Conservation (phyloP, 2,113 vertebrate species). For the Mormyrus iriodes region DNA sequence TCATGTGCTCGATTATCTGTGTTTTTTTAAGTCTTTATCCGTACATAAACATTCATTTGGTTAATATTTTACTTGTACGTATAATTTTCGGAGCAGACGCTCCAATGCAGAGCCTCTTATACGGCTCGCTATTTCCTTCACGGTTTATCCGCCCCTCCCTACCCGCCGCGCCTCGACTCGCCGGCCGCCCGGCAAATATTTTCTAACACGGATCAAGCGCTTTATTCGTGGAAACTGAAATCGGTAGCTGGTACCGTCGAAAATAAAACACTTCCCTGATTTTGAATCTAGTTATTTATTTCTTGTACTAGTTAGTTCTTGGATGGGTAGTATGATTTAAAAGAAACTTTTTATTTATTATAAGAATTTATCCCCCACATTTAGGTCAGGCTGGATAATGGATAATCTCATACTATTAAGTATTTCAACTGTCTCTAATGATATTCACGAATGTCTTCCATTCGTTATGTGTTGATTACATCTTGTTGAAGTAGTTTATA, state of each 20-base stretch:
- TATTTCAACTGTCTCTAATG: not conserved
- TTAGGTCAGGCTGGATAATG: not conserved
- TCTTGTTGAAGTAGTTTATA: not conserved
- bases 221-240: not conserved
- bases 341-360: not conserved
- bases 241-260: not conserved
- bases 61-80: not conserved
- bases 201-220: not conserved
- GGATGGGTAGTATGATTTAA: not conserved
- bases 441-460: not conserved
- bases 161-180: no score
- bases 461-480: not conserved
- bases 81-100: not conserved
- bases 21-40: not conserved
- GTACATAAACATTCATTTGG: not conserved
- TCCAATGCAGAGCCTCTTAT: not conserved
- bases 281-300: not conserved
- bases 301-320: not conserved
- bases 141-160: not conserved
- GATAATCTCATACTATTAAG: not conserved
- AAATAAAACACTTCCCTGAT: not conserved
- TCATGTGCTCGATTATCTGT: not conserved
- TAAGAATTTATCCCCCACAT: not conserved
- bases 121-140: constrained; percentile 13
- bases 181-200: not conserved